These are phyloP conservation scores for Cladorhizidae sp. DNA, from an alignment of 37 sponge, comb jelly and placozoan genomes.

Conservation along the genomic window DNA sequence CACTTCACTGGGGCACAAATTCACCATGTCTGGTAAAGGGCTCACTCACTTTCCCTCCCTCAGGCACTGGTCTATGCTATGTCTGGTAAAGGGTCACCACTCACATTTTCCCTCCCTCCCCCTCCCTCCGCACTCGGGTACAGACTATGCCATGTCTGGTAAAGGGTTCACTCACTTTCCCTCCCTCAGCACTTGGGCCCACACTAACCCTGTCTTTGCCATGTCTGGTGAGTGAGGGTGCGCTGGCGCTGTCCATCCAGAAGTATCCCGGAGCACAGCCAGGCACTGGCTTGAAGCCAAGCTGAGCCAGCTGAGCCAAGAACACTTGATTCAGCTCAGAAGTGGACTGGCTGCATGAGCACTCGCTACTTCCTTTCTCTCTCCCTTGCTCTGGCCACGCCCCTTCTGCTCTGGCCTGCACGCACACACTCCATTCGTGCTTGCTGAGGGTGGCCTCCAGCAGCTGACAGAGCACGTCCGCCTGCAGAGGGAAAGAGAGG, in stretches of 20 bases:
- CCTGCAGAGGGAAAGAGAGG: not conserved
- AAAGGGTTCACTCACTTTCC: no score
- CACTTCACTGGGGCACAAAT: no score
- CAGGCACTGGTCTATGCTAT: not conserved
- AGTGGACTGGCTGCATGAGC: not conserved
- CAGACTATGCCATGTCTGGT: no score
- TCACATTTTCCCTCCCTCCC: no score
- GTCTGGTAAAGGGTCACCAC: no score
- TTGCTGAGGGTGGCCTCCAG: constrained; percentile 15
- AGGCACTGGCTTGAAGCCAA: constrained; percentile 24
- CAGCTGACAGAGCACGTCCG: constrained; percentile 24
- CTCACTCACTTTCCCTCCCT: no score
- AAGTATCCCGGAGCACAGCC: constrained; percentile 8
- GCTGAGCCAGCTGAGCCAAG: not conserved
- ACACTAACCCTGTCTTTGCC: not conserved
- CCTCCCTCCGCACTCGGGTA: no score
- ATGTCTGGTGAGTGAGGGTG: not conserved
- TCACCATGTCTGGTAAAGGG: no score
- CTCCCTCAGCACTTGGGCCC: no score
- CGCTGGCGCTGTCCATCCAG: constrained; percentile 12
- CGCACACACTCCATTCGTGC: not conserved
- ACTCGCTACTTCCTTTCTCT: not conserved
- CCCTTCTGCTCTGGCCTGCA: not conserved
- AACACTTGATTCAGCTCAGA: constrained; percentile 14
- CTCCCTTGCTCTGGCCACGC: no score